phyloP scores from a whole-genome alignment of 2,888 invertebrate genomes.

The Argynnis bischoffii region DNA sequence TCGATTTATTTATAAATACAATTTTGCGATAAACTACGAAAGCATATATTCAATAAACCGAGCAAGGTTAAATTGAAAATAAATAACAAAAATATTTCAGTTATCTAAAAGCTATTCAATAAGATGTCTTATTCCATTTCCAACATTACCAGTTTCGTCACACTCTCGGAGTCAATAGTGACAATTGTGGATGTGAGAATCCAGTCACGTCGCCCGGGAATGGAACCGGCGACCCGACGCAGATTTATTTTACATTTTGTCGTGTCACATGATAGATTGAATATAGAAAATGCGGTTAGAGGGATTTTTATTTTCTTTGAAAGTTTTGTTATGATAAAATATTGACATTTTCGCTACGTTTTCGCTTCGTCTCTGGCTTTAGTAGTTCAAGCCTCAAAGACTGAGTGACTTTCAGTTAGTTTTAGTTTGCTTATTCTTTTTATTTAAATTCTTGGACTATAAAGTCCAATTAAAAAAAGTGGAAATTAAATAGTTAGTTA shows the following conservation, averaged over 20 bases:
- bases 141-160: slow-evolving; percentile 20
- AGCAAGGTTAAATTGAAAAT: no score
- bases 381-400: no score
- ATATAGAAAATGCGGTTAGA: slow-evolving; percentile 31
- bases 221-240: slow-evolving; percentile 29
- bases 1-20: no score
- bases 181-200: slow-evolving; percentile 29
- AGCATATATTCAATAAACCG: no score
- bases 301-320: slow-evolving; percentile 9
- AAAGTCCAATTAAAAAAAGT: no score
- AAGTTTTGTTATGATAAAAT: slow-evolving; percentile 7
- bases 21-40: no score
- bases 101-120: slow-evolving; percentile 10
- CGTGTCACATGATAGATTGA: slow-evolving; percentile 36
- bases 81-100: no score
- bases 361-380: no score
- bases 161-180: slow-evolving; percentile 32
- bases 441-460: no score
- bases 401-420: no score
- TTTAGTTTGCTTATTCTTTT: no score
- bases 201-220: slow-evolving; percentile 35
- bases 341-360: background rate
- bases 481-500: no score
- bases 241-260: slow-evolving; percentile 38
- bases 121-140: slow-evolving; percentile 4